Evolutionary conservation across 2,888 invertebrate genomes (phyloP).

Genomic region (Lasioglossum zephyrum): DNA sequence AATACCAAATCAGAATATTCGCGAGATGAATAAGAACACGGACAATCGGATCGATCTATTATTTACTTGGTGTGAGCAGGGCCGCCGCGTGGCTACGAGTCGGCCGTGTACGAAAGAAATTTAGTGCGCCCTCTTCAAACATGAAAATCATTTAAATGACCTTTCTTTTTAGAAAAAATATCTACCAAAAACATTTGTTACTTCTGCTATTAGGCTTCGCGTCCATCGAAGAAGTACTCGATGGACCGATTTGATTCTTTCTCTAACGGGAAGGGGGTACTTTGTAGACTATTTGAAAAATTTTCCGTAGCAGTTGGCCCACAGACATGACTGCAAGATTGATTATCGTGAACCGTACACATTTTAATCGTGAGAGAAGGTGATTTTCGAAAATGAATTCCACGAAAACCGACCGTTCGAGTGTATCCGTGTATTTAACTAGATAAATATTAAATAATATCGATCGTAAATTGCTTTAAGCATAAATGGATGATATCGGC

Average conservation of each 20-base stretch:
- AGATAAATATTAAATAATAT: too few species aligned
- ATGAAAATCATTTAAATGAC: too few species aligned
- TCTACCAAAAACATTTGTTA: too few species aligned
- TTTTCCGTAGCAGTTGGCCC: background rate
- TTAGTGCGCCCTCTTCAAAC: too few species aligned
- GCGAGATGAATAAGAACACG: background rate
- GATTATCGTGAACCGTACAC: background rate
- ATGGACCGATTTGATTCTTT: background rate
- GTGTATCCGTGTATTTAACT: background rate
- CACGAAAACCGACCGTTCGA: background rate
- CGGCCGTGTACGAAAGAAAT: too few species aligned
- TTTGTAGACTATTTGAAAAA: background rate
- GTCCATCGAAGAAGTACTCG: background rate
- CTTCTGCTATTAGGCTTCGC: too few species aligned
- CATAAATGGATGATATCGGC: too few species aligned
- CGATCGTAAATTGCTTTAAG: too few species aligned
- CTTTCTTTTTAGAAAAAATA: too few species aligned
- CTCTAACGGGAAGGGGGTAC: background rate
- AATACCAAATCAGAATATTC: constrained; percentile 3
- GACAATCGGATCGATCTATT: background rate
- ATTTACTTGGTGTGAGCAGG: background rate
- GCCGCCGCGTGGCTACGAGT: too few species aligned
- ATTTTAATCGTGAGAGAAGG: constrained; percentile 11
- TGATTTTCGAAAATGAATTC: too few species aligned
- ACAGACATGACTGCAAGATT: background rate